Conservation (phyloP, 2,888 invertebrate genomes). For the Cerastis leucographa region DNA sequence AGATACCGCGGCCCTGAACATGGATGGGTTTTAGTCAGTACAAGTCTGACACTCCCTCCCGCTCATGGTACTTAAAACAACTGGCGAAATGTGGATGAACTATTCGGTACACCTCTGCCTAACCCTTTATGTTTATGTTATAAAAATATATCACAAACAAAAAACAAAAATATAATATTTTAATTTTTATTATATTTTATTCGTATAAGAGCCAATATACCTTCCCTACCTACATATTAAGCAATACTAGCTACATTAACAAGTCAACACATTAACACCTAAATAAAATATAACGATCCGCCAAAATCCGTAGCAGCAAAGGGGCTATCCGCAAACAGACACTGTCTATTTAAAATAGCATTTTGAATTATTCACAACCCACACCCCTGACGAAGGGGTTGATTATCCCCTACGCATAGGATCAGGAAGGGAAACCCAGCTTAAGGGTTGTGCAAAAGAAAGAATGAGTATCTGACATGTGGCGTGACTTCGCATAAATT, state of each 20-base stretch:
- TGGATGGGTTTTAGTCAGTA: too few species aligned
- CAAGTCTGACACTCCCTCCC: too few species aligned
- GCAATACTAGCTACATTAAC: constrained; percentile 2
- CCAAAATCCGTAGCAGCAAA: constrained; percentile 58
- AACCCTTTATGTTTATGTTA: too few species aligned
- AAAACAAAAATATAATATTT: too few species aligned
- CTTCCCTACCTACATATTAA: neutral
- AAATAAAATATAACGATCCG: constrained; percentile 61
- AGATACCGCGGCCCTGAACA: too few species aligned
- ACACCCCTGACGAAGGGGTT: constrained; percentile 78
- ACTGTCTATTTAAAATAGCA: constrained; percentile 76
- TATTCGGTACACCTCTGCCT: too few species aligned
- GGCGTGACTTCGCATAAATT: constrained; percentile 62
- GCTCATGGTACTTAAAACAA: too few species aligned
- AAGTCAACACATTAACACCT: constrained; percentile 56
- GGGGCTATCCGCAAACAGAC: constrained; percentile 68
- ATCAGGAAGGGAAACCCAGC: constrained; percentile 76
- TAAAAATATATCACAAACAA: too few species aligned
- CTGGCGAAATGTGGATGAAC: too few species aligned
- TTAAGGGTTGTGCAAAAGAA: constrained; percentile 66
- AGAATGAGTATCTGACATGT: constrained; percentile 69
- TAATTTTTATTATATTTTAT: too few species aligned
- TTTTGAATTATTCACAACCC: constrained; percentile 82
- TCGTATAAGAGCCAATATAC: neutral
- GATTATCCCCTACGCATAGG: constrained; percentile 76